Evolutionary conservation across 2,113 vertebrate species (phyloP).

Genomic region (Gobius niger): DNA sequence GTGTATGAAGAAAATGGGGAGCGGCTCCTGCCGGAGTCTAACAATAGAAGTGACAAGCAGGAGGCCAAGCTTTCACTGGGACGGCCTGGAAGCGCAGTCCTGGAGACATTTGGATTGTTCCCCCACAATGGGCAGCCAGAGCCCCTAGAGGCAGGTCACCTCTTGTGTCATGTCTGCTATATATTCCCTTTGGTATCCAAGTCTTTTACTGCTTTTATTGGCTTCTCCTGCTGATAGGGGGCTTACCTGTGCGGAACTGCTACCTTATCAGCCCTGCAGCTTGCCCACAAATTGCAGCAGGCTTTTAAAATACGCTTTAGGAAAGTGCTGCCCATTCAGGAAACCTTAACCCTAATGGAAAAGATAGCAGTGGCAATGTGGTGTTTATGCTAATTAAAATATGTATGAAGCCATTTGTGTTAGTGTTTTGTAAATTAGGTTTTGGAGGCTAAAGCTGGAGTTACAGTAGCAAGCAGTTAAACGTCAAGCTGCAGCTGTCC

Average conservation of each 20-base stretch:
- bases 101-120: constrained; percentile 47
- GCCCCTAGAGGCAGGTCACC: constrained; percentile 36
- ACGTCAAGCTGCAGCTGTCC: constrained; percentile 51
- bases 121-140: constrained; percentile 43
- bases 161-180: constrained; percentile 45
- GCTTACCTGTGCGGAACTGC: constrained; percentile 37
- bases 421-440: constrained; percentile 32
- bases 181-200: constrained; percentile 27
- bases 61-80: constrained; percentile 52
- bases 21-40: constrained; percentile 43
- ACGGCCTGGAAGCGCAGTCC: constrained; percentile 19
- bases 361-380: constrained; percentile 19
- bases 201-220: constrained; percentile 41
- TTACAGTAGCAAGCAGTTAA: constrained; percentile 38
- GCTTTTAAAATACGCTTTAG: constrained; percentile 14
- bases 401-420: constrained; percentile 33
- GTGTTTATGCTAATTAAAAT: constrained; percentile 33
- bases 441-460: constrained; percentile 30
- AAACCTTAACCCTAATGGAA: constrained; percentile 32
- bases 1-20: constrained; percentile 51
- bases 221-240: constrained; percentile 21
- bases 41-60: constrained; percentile 61
- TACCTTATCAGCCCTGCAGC: constrained; percentile 15
- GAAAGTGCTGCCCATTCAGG: constrained; percentile 33
- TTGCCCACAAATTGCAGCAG: constrained; percentile 24